A percentile compares a stretch with the other conserved stretches of the same genome.
Conservation (phyloP, 2,113 vertebrate species). For the Fulica atra region DNA sequence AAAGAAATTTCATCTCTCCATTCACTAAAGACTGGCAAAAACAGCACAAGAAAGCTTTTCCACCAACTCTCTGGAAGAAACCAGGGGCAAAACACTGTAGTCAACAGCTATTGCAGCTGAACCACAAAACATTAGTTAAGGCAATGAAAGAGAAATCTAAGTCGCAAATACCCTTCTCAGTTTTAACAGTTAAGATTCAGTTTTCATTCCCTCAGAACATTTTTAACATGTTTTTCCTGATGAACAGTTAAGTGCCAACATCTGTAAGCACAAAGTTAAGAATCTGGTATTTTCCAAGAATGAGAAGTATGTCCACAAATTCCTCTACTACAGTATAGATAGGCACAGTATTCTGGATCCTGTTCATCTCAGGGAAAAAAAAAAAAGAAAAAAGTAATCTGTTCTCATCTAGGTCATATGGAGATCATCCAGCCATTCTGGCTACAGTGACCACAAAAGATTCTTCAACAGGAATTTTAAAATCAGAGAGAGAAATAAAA, state of each 20-base stretch:
- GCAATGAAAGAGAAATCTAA: background rate
- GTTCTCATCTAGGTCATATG: slow-evolving; percentile 21
- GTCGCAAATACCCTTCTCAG: background rate
- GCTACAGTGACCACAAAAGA: slow-evolving; percentile 18
- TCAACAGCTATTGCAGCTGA: background rate
- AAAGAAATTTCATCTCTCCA: background rate
- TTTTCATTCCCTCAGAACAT: slow-evolving; percentile 20
- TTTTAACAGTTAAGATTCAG: slow-evolving; percentile 7
- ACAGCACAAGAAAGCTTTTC: background rate
- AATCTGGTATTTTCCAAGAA: slow-evolving; percentile 37
- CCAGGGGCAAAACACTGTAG: background rate
- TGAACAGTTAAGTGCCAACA: slow-evolving; percentile 26
- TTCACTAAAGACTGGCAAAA: background rate
- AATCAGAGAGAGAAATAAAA: background rate
- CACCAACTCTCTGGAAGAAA: slow-evolving; percentile 14
- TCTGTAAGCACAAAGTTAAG: slow-evolving; percentile 11
- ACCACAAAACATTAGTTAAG: background rate
- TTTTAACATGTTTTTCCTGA: slow-evolving; percentile 39
- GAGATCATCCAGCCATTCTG: slow-evolving; percentile 36
- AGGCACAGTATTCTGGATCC: slow-evolving; percentile 18
- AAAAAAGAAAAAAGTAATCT: background rate
- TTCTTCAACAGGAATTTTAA: slow-evolving; percentile 5
- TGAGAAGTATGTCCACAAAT: slow-evolving; percentile 45
- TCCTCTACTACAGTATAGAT: background rate
- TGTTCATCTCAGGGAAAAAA: background rate